Evolutionary conservation across 2,888 invertebrate species (phyloP), one percentile per base, ranked within the genome.

Genomic region (Andrena hattorfiana): DNA sequence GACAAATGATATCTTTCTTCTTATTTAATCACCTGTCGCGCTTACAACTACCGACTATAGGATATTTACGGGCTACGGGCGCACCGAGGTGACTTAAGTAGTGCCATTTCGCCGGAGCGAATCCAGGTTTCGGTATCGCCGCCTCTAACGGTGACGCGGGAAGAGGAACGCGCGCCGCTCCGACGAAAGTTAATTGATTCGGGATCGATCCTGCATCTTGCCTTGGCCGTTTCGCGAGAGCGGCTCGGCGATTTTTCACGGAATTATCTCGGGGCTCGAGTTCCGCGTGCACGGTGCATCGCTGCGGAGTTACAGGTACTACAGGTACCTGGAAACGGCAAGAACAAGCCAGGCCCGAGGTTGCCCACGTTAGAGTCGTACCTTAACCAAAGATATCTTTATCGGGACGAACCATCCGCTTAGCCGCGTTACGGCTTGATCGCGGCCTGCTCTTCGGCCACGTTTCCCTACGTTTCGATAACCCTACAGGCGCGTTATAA

Each of bases 301-400:
- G 75, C 35, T 42, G 66, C 69, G 69, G 35, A 62, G 78, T 75
- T 73, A 66, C 86, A 83, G 77, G 81, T 84, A 82, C 79, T 83
- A 79, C 81, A 84, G 81, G 86, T 83, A 83, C 76, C 70, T 75
- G 77, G 70, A 76, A 79, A 76, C 82, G 72, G 71, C 60, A 66
- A 56, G 83, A 86, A 84, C 66, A 79, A 85, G 77, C 68, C 60
- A 8, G 77, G 49, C 71, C 74, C 63, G 67, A 75, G 81, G 67
- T 87, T 81, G 78, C 69, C 77, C 77, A 64, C 72, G 73, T 85
- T 83, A 81, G 83, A 88, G 85, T 88, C 86, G 84, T 89, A 84
- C 80, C 83, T 83, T 77, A 84, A 77, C 77, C 73, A 72, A 80
- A 84, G 90, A 90, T 90, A 90, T 89, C 87, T 90, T 90, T 90